A percentile compares a stretch with the other conserved stretches of the same genome.
phyloP scores from a whole-genome alignment of 2,888 invertebrate species.

The Pilophorus perplexus region DNA sequence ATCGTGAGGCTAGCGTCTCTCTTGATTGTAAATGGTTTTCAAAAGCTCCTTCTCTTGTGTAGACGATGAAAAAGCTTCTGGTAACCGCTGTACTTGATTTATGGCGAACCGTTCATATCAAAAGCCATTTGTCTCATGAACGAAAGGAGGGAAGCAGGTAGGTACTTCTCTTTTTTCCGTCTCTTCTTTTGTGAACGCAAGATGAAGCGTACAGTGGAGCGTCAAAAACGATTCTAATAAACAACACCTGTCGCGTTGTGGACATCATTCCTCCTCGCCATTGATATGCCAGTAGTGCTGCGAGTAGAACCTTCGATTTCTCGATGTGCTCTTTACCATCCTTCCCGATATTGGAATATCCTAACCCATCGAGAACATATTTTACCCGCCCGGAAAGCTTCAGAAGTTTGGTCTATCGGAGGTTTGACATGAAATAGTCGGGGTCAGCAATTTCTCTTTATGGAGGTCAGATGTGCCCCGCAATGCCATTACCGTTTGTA shows the following conservation, averaged over 20 bases:
- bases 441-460: too few relatives aligned
- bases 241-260: conserved; percentile 23
- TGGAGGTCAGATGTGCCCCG: too few relatives aligned
- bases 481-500: too few relatives aligned
- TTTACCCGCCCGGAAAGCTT: too few relatives aligned
- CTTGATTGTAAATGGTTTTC: too few relatives aligned
- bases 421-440: too few relatives aligned
- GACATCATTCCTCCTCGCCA: conserved; percentile 6
- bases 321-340: not conserved
- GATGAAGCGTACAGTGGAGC: not conserved
- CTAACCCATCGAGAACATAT: too few relatives aligned
- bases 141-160: not conserved
- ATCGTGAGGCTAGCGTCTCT: too few relatives aligned
- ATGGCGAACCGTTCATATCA: not conserved
- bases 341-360: too few relatives aligned
- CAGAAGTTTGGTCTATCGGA: too few relatives aligned
- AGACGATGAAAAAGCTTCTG: not conserved
- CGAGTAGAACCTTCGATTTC: not conserved
- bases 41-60: not conserved
- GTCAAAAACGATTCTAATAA: conserved; percentile 13
- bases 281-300: conserved; percentile 5
- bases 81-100: not conserved
- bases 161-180: not conserved
- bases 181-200: not conserved
- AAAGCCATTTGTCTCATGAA: not conserved